Evolutionary conservation across 2,113 vertebrate genomes (phyloP).

Genomic region (Cinclus mexicanus): DNA sequence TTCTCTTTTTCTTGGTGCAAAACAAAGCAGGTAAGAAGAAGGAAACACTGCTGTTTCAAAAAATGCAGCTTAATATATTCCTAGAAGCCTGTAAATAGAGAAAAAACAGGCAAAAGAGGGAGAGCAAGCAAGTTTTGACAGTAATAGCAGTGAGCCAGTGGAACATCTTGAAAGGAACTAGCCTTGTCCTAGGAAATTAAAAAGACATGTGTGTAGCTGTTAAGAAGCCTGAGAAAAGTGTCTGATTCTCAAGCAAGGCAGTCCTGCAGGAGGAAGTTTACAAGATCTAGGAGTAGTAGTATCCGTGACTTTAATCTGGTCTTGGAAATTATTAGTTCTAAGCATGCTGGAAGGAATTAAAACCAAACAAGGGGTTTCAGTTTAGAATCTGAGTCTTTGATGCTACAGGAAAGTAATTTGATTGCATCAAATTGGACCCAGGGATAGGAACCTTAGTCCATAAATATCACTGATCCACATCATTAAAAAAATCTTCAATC

Average conservation of each 20-base stretch:
- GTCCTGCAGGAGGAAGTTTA: slow-evolving; percentile 37
- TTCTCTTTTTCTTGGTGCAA: not conserved
- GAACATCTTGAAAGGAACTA: slow-evolving; percentile 61
- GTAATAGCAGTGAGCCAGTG: slow-evolving; percentile 21
- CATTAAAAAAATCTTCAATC: slow-evolving; percentile 40
- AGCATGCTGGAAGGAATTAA: slow-evolving; percentile 52
- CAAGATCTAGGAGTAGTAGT: slow-evolving; percentile 29
- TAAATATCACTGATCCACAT: slow-evolving; percentile 32
- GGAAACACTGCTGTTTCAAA: not conserved
- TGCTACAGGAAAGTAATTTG: slow-evolving; percentile 50
- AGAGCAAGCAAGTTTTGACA: slow-evolving; percentile 34
- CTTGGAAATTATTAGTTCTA: slow-evolving; percentile 53
- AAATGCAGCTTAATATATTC: slow-evolving; percentile 32
- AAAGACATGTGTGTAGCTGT: slow-evolving; percentile 44
- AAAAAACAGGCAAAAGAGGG: not conserved
- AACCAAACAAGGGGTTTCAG: slow-evolving; percentile 35
- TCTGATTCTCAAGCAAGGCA: slow-evolving; percentile 2
- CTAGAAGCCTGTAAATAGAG: slow-evolving; percentile 50
- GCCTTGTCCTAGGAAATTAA: slow-evolving; percentile 64
- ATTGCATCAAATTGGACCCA: slow-evolving; percentile 48
- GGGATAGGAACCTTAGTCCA: slow-evolving; percentile 40
- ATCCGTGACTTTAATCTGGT: slow-evolving; percentile 35
- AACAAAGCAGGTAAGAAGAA: not conserved
- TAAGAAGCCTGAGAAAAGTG: slow-evolving; percentile 50
- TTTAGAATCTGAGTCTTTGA: slow-evolving; percentile 39